Conservation (phyloP, 2,113 vertebrate genomes). For the Istiophorus platypterus region DNA sequence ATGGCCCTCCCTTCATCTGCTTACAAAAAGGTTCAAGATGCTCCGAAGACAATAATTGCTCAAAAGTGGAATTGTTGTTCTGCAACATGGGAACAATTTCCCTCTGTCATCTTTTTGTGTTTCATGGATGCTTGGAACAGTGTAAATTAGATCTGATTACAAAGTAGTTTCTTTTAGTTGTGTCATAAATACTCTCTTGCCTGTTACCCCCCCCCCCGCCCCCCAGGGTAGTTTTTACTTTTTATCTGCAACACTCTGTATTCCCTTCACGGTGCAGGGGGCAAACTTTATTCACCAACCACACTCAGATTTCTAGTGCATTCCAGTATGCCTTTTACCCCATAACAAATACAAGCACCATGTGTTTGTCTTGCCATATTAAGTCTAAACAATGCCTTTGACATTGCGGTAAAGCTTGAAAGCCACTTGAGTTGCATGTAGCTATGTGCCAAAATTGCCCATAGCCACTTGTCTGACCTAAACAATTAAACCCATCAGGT, state of each 20-base stretch:
- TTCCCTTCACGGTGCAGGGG: slow-evolving; percentile 37
- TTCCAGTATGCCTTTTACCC: slow-evolving; percentile 47
- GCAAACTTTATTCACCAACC: slow-evolving; percentile 42
- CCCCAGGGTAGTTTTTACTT: slow-evolving; percentile 35
- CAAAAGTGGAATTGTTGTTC: slow-evolving; percentile 55
- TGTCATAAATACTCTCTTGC: slow-evolving; percentile 57
- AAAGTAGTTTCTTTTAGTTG: slow-evolving; percentile 60
- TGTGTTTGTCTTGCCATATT: slow-evolving; percentile 68
- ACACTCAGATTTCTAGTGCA: slow-evolving; percentile 41
- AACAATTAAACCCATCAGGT: slow-evolving; percentile 57
- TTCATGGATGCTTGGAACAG: slow-evolving; percentile 52
- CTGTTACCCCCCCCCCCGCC: slow-evolving; percentile 25
- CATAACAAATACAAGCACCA: slow-evolving; percentile 65
- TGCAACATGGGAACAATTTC: slow-evolving; percentile 75
- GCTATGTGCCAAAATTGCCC: slow-evolving; percentile 16
- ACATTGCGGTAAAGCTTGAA: slow-evolving; percentile 52
- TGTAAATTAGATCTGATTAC: slow-evolving; percentile 75
- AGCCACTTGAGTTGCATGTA: slow-evolving; percentile 30
- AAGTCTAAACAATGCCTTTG: slow-evolving; percentile 59
- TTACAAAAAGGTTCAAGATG: slow-evolving; percentile 71
- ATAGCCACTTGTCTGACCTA: slow-evolving; percentile 50
- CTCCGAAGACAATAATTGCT: slow-evolving; percentile 53
- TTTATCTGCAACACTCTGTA: slow-evolving; percentile 46
- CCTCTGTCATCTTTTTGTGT: slow-evolving; percentile 62
- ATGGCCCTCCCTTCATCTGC: slow-evolving; percentile 59